These are phyloP conservation scores for Pangasius sanitwongsei DNA, from an alignment of 2,797 vertebrate genomes.

Conservation along the genomic window DNA sequence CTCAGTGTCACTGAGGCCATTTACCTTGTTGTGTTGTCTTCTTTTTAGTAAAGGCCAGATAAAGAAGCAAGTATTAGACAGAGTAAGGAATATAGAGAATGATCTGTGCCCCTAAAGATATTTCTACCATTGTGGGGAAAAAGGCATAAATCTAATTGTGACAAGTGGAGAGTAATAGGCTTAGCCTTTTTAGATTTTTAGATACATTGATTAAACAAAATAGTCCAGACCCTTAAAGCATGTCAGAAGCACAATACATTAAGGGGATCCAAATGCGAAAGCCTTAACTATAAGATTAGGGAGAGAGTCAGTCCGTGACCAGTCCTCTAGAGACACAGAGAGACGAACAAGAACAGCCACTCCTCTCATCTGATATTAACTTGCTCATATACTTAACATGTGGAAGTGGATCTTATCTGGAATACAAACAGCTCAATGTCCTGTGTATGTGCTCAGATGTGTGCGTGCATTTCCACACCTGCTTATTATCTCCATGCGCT, in stretches of 20 bases:
- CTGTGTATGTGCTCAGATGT: background rate
- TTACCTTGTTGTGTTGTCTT: slow-evolving; percentile 51
- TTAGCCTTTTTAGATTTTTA: slow-evolving; percentile 58
- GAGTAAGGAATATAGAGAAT: slow-evolving; percentile 7
- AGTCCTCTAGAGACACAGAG: slow-evolving; percentile 32
- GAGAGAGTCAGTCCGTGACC: slow-evolving; percentile 36
- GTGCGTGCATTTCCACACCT: background rate
- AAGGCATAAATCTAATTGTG: slow-evolving; percentile 51
- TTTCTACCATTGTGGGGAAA: background rate
- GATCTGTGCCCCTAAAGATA: slow-evolving; percentile 25
- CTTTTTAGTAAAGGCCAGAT: slow-evolving; percentile 64
- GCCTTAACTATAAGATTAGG: slow-evolving; percentile 62
- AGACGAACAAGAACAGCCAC: slow-evolving; percentile 14
- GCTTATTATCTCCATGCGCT: background rate
- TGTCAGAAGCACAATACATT: slow-evolving; percentile 53
- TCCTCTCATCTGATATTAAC: background rate
- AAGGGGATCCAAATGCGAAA: slow-evolving; percentile 63
- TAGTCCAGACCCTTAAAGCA: slow-evolving; percentile 61
- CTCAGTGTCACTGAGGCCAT: slow-evolving; percentile 57
- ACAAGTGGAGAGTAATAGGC: slow-evolving; percentile 1
- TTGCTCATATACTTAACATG: background rate
- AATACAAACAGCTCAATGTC: background rate
- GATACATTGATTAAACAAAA: slow-evolving; percentile 69
- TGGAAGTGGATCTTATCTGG: background rate
- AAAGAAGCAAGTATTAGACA: slow-evolving; percentile 43